Conservation (phyloP, 2,113 vertebrate genomes). For the Eolophus roseicapilla region DNA sequence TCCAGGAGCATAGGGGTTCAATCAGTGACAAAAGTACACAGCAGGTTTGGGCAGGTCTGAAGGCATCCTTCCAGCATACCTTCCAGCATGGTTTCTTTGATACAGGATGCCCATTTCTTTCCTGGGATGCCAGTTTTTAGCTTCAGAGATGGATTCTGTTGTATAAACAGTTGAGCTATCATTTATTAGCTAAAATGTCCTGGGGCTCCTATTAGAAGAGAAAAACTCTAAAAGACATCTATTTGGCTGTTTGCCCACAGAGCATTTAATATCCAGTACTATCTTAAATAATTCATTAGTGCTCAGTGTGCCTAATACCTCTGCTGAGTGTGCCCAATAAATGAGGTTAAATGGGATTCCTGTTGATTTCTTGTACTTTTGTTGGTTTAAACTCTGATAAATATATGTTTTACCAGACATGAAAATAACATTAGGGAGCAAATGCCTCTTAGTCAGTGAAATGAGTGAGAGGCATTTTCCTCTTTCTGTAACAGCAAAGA, state of each 20-base stretch:
- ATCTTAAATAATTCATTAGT: slow-evolving; percentile 67
- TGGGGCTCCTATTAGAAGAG: not conserved
- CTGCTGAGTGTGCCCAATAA: slow-evolving; percentile 2
- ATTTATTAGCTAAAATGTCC: slow-evolving; percentile 11
- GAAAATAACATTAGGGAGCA: not conserved
- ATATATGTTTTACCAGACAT: slow-evolving; percentile 35
- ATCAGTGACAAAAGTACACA: not conserved
- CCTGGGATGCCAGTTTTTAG: not conserved
- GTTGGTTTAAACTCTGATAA: slow-evolving; percentile 51
- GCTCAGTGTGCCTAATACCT: slow-evolving; percentile 23
- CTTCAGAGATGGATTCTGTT: not conserved
- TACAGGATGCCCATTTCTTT: not conserved
- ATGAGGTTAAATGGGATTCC: slow-evolving; percentile 55
- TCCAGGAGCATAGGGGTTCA: not conserved
- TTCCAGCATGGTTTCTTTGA: not conserved
- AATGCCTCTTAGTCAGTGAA: not conserved
- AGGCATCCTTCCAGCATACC: not conserved
- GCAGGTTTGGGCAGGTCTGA: not conserved
- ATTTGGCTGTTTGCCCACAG: slow-evolving; percentile 32
- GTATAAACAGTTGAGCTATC: not conserved
- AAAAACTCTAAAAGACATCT: not conserved
- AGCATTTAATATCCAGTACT: slow-evolving; percentile 43
- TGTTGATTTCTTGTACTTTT: slow-evolving; percentile 33
- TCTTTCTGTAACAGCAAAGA: not conserved
- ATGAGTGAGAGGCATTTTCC: not conserved